Conservation (phyloP, 1,140 invertebrate genomes). For the Stenopsyche tienmushanensis region DNA sequence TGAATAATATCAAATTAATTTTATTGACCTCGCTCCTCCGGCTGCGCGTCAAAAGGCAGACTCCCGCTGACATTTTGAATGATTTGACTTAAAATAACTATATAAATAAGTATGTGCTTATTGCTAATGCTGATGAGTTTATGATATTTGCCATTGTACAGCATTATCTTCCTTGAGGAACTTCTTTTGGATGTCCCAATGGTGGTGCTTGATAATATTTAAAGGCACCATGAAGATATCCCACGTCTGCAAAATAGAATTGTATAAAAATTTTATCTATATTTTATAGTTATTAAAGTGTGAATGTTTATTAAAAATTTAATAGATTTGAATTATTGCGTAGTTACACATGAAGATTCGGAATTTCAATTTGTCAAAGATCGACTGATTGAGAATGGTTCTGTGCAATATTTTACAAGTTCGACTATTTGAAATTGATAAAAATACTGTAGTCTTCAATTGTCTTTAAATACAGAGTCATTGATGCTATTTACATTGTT, state of each 20-base stretch:
- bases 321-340: too few species aligned
- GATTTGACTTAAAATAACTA: slow-evolving; percentile 15
- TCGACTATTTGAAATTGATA: not conserved
- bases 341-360: not conserved
- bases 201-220: slow-evolving; percentile 28
- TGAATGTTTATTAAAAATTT: too few species aligned
- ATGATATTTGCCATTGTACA: slow-evolving; percentile 31
- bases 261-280: not conserved
- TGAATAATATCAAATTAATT: slow-evolving; percentile 2
- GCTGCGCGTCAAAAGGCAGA: slow-evolving; percentile 34
- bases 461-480: too few species aligned
- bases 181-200: slow-evolving; percentile 30
- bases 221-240: slow-evolving; percentile 37
- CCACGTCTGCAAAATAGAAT: slow-evolving; percentile 24
- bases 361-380: not conserved
- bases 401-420: not conserved
- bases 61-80: slow-evolving; percentile 22
- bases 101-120: slow-evolving; percentile 6
- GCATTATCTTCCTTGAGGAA: slow-evolving; percentile 36
- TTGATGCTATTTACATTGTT: too few species aligned
- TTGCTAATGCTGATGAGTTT: not conserved
- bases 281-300: not conserved
- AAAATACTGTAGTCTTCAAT: too few species aligned
- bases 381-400: not conserved
- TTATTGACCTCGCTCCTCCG: slow-evolving; percentile 36